Percentiles rank a stretch among this genome's conserved stretches.
Conservation (phyloP, 2,888 invertebrate genomes). For the Ormyrus labotus region DNA sequence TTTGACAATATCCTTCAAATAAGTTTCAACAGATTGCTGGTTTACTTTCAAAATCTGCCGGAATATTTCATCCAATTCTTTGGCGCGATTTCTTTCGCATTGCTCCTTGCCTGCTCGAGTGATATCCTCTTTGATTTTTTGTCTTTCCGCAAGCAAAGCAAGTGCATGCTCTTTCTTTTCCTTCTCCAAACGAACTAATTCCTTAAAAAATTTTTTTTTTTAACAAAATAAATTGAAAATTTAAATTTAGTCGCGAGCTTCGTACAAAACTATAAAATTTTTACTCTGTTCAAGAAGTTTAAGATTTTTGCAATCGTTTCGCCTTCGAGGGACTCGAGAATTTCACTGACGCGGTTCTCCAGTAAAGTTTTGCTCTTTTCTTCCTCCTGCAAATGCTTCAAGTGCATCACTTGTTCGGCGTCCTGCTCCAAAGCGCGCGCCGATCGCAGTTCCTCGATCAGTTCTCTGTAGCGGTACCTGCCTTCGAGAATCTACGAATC, state of each 20-base stretch:
- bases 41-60: constrained; percentile 82
- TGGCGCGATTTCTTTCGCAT: constrained; percentile 83
- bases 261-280: background rate
- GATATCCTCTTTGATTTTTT: constrained; percentile 86
- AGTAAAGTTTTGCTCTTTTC: constrained; percentile 65
- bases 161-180: constrained; percentile 88
- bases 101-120: constrained; percentile 88
- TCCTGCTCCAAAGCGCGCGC: constrained; percentile 78
- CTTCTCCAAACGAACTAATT: constrained; percentile 85
- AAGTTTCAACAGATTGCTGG: constrained; percentile 80
- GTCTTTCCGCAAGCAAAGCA: constrained; percentile 86
- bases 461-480: constrained; percentile 81
- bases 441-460: constrained; percentile 84
- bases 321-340: constrained; percentile 84
- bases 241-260: no score
- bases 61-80: constrained; percentile 89
- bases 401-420: constrained; percentile 64
- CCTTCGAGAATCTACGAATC: constrained; percentile 83
- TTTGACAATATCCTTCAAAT: constrained; percentile 81
- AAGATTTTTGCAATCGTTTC: constrained; percentile 84
- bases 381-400: constrained; percentile 71
- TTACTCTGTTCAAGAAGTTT: constrained; percentile 81
- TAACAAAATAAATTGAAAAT: no score
- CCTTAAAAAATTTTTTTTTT: constrained; percentile 76
- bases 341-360: constrained; percentile 79